Conservation (phyloP, 2,888 invertebrate species). For the Hedya salicella region DNA sequence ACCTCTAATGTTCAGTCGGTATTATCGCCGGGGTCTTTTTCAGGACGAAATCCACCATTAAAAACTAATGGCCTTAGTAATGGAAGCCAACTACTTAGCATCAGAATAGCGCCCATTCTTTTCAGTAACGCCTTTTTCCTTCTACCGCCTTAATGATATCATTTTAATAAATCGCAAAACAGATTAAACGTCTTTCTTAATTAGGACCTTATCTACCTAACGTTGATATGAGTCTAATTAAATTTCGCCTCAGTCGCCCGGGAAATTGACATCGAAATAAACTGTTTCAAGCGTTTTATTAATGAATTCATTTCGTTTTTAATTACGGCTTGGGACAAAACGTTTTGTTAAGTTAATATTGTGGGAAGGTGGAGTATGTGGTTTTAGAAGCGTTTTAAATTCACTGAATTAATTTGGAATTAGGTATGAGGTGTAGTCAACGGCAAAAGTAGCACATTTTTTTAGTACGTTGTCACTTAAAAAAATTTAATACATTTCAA, state of each 20-base stretch:
- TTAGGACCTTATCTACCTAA: slow-evolving; percentile 52
- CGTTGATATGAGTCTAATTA: slow-evolving; percentile 53
- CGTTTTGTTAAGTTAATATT: slow-evolving; percentile 12
- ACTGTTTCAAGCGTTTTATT: slow-evolving; percentile 56
- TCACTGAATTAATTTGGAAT: neutral
- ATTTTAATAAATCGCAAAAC: slow-evolving; percentile 41
- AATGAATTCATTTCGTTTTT: slow-evolving; percentile 50
- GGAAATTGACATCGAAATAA: slow-evolving; percentile 49
- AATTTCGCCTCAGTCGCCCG: slow-evolving; percentile 50
- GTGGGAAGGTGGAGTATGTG: neutral
- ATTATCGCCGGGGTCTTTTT: neutral
- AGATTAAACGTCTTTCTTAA: slow-evolving; percentile 46
- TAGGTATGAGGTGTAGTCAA: neutral
- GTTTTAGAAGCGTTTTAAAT: neutral
- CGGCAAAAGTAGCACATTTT: neutral
- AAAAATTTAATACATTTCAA: neutral
- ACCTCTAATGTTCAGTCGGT: neutral
- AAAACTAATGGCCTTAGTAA: slow-evolving; percentile 25
- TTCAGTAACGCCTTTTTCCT: slow-evolving; percentile 16
- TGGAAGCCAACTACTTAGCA: slow-evolving; percentile 27
- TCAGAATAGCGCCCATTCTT: slow-evolving; percentile 31
- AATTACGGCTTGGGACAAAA: slow-evolving; percentile 23
- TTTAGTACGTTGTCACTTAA: neutral
- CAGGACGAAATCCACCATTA: slow-evolving; percentile 19
- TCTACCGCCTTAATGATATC: slow-evolving; percentile 30